Evolutionary conservation across 2,888 invertebrate species (phyloP), one percentile per base, ranked within the genome.

Genomic region (Artemia sinica): DNA sequence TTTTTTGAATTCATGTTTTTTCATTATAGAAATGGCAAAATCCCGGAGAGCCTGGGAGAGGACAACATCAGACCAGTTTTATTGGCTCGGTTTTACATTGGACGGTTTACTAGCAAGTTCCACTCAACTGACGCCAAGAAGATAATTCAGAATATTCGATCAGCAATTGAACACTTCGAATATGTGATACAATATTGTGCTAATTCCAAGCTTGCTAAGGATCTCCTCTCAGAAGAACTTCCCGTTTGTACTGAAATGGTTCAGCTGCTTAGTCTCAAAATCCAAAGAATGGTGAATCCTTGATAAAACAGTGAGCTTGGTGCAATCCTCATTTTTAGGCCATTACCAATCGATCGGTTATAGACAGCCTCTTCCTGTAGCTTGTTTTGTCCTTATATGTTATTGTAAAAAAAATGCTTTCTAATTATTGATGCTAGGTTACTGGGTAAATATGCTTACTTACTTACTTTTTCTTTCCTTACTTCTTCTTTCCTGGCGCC

Each of bases 181-280:
- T 82, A 82, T 69, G 82, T 90, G 66, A 85, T 86, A 1, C 84
- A 87, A 70, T 91, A 91, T 75, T 91, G 91, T 75, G 83, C 83
- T 7, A 80, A 79, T 67, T 82, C 89, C 76, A 80, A 84, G 49
- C 82, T 84, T 50, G 86, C 86, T 1, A 83, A 83, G 4, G 79
- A 82, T 18, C 77, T 82, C 69, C 84, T 92, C 78, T 79, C 82
- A 50, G 83, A 84, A 65, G 93, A 93, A 78, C 80, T 85, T 66
- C 83, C 83, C 8, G 82, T 92, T n/a, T 89, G 90, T 74, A 84
- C 85, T 72, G 91, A 93, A 76, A 89, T 94, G 86, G 84, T 87
- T 0, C 80, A 82, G 14, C 82, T 94, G 71, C 79, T 94, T 58
- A 14, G 58, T 58, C 14, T 58, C n/a, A 58, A 58, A 14, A 58